Conservation (phyloP, 92 coral and sea anemone species). For the Paramuricea clavata region DNA sequence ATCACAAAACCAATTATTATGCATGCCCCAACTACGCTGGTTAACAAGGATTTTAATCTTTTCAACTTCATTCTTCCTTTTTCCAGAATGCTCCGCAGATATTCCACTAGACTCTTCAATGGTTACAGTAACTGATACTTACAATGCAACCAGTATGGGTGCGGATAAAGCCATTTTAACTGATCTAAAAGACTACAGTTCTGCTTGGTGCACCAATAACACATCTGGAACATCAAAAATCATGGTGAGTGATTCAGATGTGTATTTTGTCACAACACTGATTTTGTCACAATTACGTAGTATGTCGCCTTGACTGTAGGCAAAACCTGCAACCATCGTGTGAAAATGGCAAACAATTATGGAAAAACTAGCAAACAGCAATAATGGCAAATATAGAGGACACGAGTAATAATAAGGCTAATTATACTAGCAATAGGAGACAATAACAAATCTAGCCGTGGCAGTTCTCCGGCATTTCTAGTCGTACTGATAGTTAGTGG, state of each 20-base stretch:
- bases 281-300: neutral
- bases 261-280: neutral
- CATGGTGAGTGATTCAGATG: neutral
- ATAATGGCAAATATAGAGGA: no score
- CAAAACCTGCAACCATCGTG: no score
- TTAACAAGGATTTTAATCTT: no score
- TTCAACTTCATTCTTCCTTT: no score
- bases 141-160: constrained; percentile 24
- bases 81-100: constrained; percentile 25
- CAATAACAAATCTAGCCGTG: neutral
- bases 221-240: constrained; percentile 38
- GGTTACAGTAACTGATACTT: constrained; percentile 42
- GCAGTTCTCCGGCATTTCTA: neutral
- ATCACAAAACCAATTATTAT: no score
- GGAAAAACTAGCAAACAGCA: no score
- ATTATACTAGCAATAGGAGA: no score
- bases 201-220: constrained; percentile 44
- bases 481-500: no score
- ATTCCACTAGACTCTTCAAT: constrained; percentile 15
- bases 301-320: no score
- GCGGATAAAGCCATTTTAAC: constrained; percentile 27
- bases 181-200: neutral
- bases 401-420: no score
- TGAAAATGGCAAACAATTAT: no score
- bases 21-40: no score